Base-by-base conservation (phyloP, 2,888 invertebrate genomes). In the Epicampocera succincta region DNA sequence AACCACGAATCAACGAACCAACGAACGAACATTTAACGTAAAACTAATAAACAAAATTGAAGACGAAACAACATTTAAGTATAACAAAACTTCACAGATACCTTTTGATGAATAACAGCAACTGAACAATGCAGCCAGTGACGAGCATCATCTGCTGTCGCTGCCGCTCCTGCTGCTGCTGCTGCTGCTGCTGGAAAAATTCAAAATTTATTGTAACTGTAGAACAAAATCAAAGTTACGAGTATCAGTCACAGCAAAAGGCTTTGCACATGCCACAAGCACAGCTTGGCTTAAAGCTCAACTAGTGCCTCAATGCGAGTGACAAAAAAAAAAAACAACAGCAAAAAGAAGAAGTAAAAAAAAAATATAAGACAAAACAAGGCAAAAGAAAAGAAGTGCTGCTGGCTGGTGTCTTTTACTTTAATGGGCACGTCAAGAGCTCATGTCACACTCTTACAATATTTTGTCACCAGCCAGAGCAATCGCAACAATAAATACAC, bases 361-460 rank as follows among this genome's bases (percentile, higher is more conserved):
- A 25, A 25, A 25, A 25, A 9, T n/a, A n/a, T n/a, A n/a, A n/a
- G n/a, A n/a, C n/a, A n/a, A 25, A 25, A 5, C 25, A 25, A 25
- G 3, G 25, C 2, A 2, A 25, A 25, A 25, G 5, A 25, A 25
- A 25, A 9, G 3, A 33, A 33, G 33, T 33, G 33, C 33, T 33
- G 33, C 52, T 63, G 21, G 73, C 60, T 60, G n/a, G 33, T 72
- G 63, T 76, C 73, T 72, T 54, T 74, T 60, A 69, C 74, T 74
- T 78, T 78, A 82, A 82, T 82, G 82, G 82, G 82, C 77, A 78
- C 82, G 82, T 82, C 82, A 82, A 74, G 68, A 74, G 77, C 77
- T 82, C 82, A 82, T 82, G 82, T 82, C 82, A 82, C 82, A 82
- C 73, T 78, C 82, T 78, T 58, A 82, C 77, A 71, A 82, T 82